Conservation (phyloP, 1,140 invertebrate species). For the Platyscapa corneri region DNA sequence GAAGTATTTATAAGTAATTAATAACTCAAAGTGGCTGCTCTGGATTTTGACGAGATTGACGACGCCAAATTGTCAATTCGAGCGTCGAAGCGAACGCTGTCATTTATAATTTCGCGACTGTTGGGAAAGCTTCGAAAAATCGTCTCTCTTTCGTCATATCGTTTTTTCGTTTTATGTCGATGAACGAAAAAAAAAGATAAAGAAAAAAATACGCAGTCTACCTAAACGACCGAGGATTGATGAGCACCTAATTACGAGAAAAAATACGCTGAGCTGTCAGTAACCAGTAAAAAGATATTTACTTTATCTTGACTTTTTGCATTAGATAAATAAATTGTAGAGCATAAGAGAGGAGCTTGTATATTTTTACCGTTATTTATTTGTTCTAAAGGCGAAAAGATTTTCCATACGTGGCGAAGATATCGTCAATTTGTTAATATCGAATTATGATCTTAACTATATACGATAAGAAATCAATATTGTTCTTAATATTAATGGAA, state of each 20-base stretch:
- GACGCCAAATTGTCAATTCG: not conserved
- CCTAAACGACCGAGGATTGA: slow-evolving; percentile 57
- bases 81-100: not conserved
- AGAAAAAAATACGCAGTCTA: not conserved
- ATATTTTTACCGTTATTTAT: not conserved
- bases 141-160: not conserved
- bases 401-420: too few species aligned
- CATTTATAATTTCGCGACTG: slow-evolving; percentile 34
- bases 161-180: slow-evolving; percentile 1
- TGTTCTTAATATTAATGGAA: too few species aligned
- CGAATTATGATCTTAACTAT: too few species aligned
- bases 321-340: not conserved
- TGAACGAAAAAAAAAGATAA: not conserved
- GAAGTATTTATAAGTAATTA: slow-evolving; percentile 14
- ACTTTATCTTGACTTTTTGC: not conserved
- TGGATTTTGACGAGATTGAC: not conserved
- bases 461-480: too few species aligned
- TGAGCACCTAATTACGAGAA: slow-evolving; percentile 65
- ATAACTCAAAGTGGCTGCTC: not conserved
- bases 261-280: slow-evolving; percentile 52
- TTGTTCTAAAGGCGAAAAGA: not conserved
- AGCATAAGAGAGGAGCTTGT: not conserved
- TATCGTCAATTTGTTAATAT: too few species aligned
- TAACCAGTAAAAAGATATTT: slow-evolving; percentile 12
- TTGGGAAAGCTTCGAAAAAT: slow-evolving; percentile 1